A percentile compares a stretch with the other conserved stretches of the same genome.
phyloP scores from a whole-genome alignment of 2,113 vertebrate genomes.

The Tachycineta bicolor region DNA sequence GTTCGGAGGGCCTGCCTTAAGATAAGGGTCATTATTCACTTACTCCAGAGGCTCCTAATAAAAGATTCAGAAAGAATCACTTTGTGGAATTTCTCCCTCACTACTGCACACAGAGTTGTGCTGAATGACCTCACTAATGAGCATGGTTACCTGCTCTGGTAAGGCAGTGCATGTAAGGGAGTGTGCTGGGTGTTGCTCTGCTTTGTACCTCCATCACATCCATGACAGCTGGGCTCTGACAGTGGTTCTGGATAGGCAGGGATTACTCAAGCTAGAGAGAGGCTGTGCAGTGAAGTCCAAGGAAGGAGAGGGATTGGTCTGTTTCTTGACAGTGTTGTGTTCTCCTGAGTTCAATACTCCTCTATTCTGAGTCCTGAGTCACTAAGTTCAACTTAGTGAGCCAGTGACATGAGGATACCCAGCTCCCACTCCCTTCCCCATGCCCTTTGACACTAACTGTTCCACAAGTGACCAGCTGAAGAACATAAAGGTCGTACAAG shows the following conservation, averaged over 20 bases:
- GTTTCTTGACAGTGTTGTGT: background rate
- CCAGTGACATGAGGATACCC: background rate
- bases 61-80: background rate
- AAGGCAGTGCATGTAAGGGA: background rate
- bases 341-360: background rate
- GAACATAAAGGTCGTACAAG: background rate
- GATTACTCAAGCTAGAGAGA: background rate
- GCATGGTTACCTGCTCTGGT: background rate
- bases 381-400: background rate
- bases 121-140: background rate
- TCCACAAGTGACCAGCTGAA: background rate
- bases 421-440: background rate
- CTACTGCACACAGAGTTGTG: background rate
- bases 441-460: background rate
- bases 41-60: background rate
- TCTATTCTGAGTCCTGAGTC: background rate
- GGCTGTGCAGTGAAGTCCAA: background rate
- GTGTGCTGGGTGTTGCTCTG: background rate
- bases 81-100: background rate
- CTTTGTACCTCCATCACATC: background rate
- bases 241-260: background rate
- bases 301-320: background rate
- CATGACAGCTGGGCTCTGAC: background rate
- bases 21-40: background rate
- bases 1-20: background rate